Evolutionary conservation across 1,140 invertebrate genomes (phyloP), one percentile per base, ranked within the genome.

Genomic region (Drosophila grimshawi): DNA sequence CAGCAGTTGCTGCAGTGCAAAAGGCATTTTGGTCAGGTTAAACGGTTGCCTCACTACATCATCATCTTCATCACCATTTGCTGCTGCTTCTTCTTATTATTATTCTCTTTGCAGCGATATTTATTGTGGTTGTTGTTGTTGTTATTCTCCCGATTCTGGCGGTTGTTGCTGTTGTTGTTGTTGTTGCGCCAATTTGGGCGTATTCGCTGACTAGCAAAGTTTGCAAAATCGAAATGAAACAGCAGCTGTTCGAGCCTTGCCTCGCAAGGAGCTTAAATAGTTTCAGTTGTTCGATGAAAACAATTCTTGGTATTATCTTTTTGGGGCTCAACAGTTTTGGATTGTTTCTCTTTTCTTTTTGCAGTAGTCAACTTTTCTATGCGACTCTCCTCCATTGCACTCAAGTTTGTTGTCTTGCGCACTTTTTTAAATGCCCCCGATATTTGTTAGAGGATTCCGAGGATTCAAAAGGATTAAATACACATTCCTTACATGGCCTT

Each of bases 21-120:
- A 46, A 73, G 53, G 11, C 63, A 41, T 45, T 59, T 33, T 35
- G 55, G 33, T 33, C 70, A 55, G 71, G 71, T 68, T 74, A 69
- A 74, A 74, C 57, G 71, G 56, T 41, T 56, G 65, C 30, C 37
- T 29, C 57, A 33, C 45, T 61, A 60, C 56, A 60, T 60, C 56
- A 32, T 51, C 56, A 49, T 45, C 39, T 45, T 48, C 52, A 35
- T 66, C 52, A 52, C n/a, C 51, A 30, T 10, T n/a, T 27, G 3
- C 11, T n/a, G 32, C 46, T 33, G 11, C 56, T 27, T 35, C 53
- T 37, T 59, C 32, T 33, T 55, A 56, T 37, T 32, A 3, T 52
- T 35, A 43, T 63, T 53, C 27, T 32, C 6, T 39, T 39, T 39
- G 37, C 3, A 19, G n/a, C 51, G 4, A 5, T 19, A 2, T 6